Evolutionary conservation across 2,113 vertebrate species (phyloP), one percentile per base, ranked within the genome.

Genomic region (Coptodon bakossiorum): DNA sequence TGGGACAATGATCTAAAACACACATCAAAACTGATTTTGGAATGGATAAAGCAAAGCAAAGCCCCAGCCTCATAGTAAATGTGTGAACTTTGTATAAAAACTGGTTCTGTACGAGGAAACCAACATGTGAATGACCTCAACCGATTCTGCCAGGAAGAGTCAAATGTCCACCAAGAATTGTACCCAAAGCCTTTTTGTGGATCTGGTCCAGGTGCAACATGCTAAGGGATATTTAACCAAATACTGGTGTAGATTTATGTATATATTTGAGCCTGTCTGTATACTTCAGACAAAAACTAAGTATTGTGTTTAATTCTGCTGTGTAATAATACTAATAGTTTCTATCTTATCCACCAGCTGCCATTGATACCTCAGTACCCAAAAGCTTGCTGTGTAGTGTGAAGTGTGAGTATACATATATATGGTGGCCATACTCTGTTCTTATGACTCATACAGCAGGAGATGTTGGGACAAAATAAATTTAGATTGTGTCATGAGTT

Each of bases 291-390:
- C 14, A 22, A 76, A 45, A 73, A 27, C 22, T 11, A 66, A 68
- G 40, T 76, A 40, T n/a, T 50, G n/a, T 48, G 22, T 68, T 19
- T 85, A 11, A 56, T 17, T 87, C 11, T 73, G n/a, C 8, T 22
- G 31, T 9, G 76, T 63, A 45, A 38, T 31, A 27, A 61, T 27
- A 50, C 29, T 59, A 6, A 36, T 34, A 53, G 14, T 36, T 29
- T 48, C 63, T 57, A 3, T 59, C 19, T 84, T 81, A 17, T 86
- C 79, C 38, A 27, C 71, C 91, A 99, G 98, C 98, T 94, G 96
- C 94, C 36, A 91, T 99, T 89, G 98, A 99, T 92, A 96, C 95
- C 92, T 98, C 98, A 27, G 80, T 96, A 53, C 98, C 98, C 88
- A 96, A 96, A 96, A 99, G 98, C 89, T 90, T 98, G 90, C 79